Conservation (phyloP, 2,113 vertebrate species). For the Menidia beryllina region DNA sequence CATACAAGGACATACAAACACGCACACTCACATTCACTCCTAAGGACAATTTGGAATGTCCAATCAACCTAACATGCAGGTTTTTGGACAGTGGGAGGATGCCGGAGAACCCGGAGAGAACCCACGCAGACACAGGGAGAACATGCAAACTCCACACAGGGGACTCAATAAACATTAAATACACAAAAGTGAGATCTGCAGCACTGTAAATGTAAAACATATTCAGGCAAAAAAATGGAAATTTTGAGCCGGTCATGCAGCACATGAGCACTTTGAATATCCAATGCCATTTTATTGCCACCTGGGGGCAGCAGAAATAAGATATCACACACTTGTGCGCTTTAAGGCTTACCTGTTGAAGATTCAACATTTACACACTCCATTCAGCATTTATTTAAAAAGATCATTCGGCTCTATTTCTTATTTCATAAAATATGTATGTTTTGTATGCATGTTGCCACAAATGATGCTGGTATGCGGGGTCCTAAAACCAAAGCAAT, state of each 20-base stretch:
- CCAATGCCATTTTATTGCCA: not conserved
- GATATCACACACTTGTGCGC: not conserved
- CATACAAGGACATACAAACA: no score
- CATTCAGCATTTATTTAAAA: not conserved
- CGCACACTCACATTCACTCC: no score
- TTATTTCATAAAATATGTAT: not conserved
- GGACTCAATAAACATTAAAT: not conserved
- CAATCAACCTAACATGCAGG: no score
- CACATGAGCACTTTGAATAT: not conserved
- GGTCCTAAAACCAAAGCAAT: no score
- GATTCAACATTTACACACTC: not conserved
- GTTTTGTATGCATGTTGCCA: no score
- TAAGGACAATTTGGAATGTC: no score
- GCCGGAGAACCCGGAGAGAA: no score
- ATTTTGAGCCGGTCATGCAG: not conserved
- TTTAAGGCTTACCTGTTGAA: not conserved
- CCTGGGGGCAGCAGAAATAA: not conserved
- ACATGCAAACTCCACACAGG: no score
- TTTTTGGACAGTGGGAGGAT: no score
- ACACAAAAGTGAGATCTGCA: not conserved
- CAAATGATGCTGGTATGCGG: not conserved
- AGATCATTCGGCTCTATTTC: not conserved
- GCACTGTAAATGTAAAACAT: not conserved
- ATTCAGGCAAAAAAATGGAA: not conserved
- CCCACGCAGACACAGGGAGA: no score